Percentiles rank a stretch among this genome's conserved stretches.
Evolutionary conservation across 1,140 invertebrate species (phyloP).

Genomic region (Drosophila willistoni): DNA sequence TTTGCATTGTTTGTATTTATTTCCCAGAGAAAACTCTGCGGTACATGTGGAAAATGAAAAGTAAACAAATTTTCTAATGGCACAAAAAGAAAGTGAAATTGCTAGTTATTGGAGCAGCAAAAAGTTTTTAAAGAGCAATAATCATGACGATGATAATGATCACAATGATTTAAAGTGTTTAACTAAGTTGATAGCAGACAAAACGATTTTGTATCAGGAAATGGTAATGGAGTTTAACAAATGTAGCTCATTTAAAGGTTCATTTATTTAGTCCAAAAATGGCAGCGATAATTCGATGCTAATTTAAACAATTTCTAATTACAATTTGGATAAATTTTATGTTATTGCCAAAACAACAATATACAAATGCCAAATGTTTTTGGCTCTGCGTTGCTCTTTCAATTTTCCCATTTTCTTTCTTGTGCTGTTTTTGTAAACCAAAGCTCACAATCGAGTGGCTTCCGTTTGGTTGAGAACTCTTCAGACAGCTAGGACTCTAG

Average conservation of each 20-base stretch:
- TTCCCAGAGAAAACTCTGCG: slow-evolving; percentile 40
- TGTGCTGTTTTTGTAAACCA: slow-evolving; percentile 11
- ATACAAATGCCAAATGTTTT: slow-evolving; percentile 19
- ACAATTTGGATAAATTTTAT: neutral
- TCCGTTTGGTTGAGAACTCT: slow-evolving; percentile 47
- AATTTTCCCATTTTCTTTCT: slow-evolving; percentile 26
- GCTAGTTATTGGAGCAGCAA: slow-evolving; percentile 53
- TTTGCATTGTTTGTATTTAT: slow-evolving; percentile 44
- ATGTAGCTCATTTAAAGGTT: too few relatives aligned
- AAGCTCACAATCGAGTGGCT: slow-evolving; percentile 30
- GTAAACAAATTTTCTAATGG: slow-evolving; percentile 78
- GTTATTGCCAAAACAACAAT: neutral
- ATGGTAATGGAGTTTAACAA: neutral
- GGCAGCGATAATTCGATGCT: too few relatives aligned
- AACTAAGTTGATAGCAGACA: too few relatives aligned
- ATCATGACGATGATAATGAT: neutral
- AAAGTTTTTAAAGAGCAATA: neutral
- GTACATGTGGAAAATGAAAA: slow-evolving; percentile 60
- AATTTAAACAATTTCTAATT: too few relatives aligned
- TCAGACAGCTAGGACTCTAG: slow-evolving; percentile 40
- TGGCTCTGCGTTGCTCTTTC: neutral
- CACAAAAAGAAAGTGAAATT: slow-evolving; percentile 68
- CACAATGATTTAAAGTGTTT: too few relatives aligned
- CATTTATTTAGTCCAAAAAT: too few relatives aligned
- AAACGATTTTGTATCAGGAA: too few relatives aligned